Evolutionary conservation across 1,140 invertebrate genomes (phyloP).

Genomic region (Diorhabda elongata): DNA sequence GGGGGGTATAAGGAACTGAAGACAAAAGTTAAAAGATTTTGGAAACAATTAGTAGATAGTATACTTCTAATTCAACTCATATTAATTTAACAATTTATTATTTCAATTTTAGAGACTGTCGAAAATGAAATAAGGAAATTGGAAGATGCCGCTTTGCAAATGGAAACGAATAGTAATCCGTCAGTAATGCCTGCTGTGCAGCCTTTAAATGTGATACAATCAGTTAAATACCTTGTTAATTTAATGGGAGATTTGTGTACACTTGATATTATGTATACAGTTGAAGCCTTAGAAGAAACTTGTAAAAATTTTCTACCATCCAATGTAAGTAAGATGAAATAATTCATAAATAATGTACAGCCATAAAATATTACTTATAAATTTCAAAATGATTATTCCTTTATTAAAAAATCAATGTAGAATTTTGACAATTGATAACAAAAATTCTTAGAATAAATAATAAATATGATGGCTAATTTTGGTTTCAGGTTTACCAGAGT

Average conservation of each 20-base stretch:
- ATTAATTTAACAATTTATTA: background rate
- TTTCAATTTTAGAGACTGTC: conserved; percentile 58
- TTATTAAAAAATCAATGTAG: no score
- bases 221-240: conserved; percentile 88
- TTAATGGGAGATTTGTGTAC: conserved; percentile 85
- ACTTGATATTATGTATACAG: conserved; percentile 69
- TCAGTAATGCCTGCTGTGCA: conserved; percentile 51
- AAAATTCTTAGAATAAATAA: no score
- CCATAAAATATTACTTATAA: no score
- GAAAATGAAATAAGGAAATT: conserved; percentile 78
- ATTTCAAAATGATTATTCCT: no score
- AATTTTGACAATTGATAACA: no score
- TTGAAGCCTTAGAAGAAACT: conserved; percentile 65
- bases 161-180: conserved; percentile 49
- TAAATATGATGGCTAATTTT: no score
- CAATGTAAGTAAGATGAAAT: conserved; percentile 25
- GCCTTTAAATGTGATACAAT: conserved; percentile 69
- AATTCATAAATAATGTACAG: no score
- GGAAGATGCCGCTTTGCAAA: conserved; percentile 58
- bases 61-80: no score
- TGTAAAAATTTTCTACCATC: conserved; percentile 50
- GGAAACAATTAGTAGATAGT: no score
- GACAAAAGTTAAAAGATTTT: no score
- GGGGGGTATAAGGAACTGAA: background rate
- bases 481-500: no score